Conservation (phyloP, 2,797 vertebrate genomes). For the Rhinoraja longicauda region DNA sequence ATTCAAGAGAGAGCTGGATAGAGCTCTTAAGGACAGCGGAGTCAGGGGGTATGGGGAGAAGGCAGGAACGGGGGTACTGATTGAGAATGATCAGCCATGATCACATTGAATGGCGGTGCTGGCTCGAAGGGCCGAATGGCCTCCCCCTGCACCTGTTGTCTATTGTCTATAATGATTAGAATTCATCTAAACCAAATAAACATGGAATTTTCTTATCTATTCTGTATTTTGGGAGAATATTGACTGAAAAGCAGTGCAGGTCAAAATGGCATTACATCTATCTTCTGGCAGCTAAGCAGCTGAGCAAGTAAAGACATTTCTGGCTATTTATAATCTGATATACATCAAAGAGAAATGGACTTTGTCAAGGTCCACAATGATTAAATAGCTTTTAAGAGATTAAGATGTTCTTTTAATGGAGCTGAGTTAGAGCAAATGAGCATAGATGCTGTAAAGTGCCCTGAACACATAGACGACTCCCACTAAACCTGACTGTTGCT, state of each 20-base stretch:
- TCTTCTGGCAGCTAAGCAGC: neutral
- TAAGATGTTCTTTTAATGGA: too few species aligned
- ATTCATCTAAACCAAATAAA: neutral
- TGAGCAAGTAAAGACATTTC: neutral
- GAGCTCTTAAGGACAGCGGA: too few species aligned
- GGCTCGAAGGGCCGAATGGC: too few species aligned
- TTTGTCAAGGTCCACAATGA: neutral
- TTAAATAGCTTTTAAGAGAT: neutral
- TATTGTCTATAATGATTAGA: neutral
- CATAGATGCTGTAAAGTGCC: neutral
- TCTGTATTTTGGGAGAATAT: too few species aligned
- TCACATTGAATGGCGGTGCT: too few species aligned
- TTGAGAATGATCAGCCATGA: too few species aligned
- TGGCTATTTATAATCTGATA: neutral
- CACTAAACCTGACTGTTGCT: too few species aligned
- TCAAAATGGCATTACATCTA: neutral
- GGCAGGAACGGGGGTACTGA: too few species aligned
- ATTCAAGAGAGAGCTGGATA: too few species aligned
- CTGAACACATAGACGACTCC: too few species aligned
- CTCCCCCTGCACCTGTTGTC: too few species aligned
- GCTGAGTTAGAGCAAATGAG: neutral
- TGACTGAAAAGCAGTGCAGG: neutral
- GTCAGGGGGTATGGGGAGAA: too few species aligned
- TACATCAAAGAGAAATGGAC: neutral
- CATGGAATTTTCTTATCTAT: neutral